A percentile compares a stretch with the other conserved stretches of the same genome.
phyloP scores from a whole-genome alignment of 2,113 vertebrate genomes.

The Prionailurus bengalensis region DNA sequence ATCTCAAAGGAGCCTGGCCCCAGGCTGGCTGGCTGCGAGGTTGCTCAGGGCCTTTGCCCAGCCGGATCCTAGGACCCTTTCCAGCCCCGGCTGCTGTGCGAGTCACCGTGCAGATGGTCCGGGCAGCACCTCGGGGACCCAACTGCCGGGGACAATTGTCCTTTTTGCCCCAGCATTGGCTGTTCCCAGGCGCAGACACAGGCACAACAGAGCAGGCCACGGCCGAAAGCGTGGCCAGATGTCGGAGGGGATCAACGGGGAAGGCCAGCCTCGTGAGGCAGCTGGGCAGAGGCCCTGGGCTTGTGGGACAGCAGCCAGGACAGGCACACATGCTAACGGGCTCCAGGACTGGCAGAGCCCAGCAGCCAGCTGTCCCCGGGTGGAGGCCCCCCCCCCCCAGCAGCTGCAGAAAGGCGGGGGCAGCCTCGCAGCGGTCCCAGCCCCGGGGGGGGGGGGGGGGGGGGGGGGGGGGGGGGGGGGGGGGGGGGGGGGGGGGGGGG shows the following conservation, averaged over 20 bases:
- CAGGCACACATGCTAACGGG: background rate
- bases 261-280: background rate
- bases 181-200: background rate
- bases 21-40: fast-evolving
- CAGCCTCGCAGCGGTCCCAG: background rate
- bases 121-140: background rate
- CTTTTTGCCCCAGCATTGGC: background rate
- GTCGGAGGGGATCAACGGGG: background rate
- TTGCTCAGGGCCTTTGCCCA: background rate
- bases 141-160: background rate
- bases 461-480: too few relatives aligned
- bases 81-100: conserved; percentile 4
- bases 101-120: background rate
- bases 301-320: background rate
- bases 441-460: background rate
- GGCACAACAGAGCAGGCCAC: background rate
- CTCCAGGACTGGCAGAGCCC: background rate
- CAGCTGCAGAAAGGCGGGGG: background rate
- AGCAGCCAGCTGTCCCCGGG: background rate
- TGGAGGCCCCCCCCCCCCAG: background rate
- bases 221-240: background rate
- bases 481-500: too few relatives aligned
- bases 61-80: background rate
- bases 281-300: background rate
- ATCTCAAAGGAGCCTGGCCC: background rate